Base-by-base conservation (phyloP, 2,797 vertebrate species). In the Microtus agrestis region DNA sequence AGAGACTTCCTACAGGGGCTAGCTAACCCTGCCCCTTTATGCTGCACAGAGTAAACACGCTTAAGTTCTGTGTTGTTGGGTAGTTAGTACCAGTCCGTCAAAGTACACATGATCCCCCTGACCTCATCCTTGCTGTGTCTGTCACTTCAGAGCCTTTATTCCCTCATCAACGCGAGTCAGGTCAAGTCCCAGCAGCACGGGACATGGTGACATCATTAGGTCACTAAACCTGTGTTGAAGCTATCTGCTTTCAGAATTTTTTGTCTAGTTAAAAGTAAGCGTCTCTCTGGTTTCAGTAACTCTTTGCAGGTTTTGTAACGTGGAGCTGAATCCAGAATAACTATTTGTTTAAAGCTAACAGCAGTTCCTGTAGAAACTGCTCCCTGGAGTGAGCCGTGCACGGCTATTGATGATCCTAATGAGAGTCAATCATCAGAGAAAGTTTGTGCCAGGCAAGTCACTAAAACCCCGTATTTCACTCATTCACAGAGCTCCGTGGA, bases 171-270 rank as follows among this genome's bases (percentile, higher is more conserved):
- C 43, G 12, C 6, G 31, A 48, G 43, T 51, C 63, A 69, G 43
- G 82, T 51, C 82, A 86, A 51, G 43, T 69, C 17, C 43, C 43
- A 86, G 82, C 3, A 4, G 12, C 43, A 69, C 31, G 51, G 46
- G 63, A 69, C 43, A n/a, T n/a, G 23, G 34, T 9, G 48, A 61
- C 19, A 34, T 77, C 65, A 27, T 87, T 76, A 74, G 54, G 29
- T 91, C 77, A 25, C 91, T 43, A 77, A 43, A 23, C 37, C 51
- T 81, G 34, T 40, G 40, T 29, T n/a, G 74, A 43, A 59, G 81
- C 79, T 15, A 29, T 89, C 69, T 74, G 13, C 48, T 67, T 89
- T 92, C 82, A 94, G 23, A 91, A 67, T 79, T 85, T 37, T 37
- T 7, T 88, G 54, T 61, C n/a, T 31, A 87, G 48, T 17, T n/a